Conservation (phyloP, 64 coral and sea anemone species). For the Porites lutea region DNA sequence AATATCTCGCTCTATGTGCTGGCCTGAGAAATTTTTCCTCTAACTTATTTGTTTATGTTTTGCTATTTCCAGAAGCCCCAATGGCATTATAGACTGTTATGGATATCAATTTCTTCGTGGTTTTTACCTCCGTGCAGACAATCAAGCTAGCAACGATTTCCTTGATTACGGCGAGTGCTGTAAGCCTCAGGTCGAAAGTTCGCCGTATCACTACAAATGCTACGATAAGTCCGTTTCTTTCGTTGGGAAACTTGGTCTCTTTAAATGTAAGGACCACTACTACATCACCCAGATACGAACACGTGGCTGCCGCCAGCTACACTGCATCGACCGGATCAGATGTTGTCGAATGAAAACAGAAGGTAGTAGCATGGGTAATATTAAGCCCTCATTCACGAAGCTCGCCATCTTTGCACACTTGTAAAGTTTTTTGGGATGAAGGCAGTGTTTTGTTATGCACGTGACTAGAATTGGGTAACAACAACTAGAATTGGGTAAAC, state of each 20-base stretch:
- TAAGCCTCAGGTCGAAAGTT: not conserved
- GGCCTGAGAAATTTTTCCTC: too few relatives aligned
- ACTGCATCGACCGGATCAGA: conserved; percentile 1
- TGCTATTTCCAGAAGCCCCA: not conserved
- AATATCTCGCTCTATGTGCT: too few relatives aligned
- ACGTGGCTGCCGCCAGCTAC: not conserved
- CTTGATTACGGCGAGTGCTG: not conserved
- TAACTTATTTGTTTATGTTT: not conserved
- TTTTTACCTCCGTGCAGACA: not conserved
- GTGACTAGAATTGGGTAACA: too few relatives aligned
- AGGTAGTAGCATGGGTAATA: not conserved
- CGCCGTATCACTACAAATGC: not conserved
- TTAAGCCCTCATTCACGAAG: not conserved
- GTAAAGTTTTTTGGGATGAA: too few relatives aligned
- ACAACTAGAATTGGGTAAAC: too few relatives aligned
- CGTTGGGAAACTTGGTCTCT: not conserved
- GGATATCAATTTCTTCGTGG: not conserved
- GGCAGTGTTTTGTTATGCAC: too few relatives aligned
- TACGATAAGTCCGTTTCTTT: not conserved
- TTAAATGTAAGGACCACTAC: conserved; percentile 6
- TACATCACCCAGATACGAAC: not conserved
- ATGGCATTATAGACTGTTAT: not conserved
- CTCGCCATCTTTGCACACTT: too few relatives aligned
- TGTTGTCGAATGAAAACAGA: conserved; percentile 9
- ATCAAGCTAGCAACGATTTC: not conserved